These are phyloP conservation scores for Cantharis rustica DNA, from an alignment of 2,888 invertebrate genomes.

Conservation along the genomic window DNA sequence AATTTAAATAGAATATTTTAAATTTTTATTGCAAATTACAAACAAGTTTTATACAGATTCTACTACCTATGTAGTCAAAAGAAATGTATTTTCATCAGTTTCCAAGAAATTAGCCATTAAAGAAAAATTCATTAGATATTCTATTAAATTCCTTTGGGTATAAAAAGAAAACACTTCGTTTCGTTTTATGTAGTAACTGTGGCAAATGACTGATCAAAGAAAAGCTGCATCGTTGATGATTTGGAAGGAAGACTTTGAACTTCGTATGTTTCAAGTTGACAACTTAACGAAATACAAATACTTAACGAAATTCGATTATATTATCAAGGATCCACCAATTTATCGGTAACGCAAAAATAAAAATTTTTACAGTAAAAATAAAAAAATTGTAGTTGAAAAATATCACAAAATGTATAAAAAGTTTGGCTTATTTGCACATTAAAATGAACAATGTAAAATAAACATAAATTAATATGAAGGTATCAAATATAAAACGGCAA, in stretches of 20 bases:
- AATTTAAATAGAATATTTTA: background rate
- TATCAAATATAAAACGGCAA: background rate
- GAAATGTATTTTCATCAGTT: background rate
- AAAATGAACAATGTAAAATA: background rate
- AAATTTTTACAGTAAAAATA: background rate
- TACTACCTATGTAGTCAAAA: background rate
- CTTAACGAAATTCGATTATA: background rate
- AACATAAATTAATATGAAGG: background rate
- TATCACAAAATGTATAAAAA: background rate
- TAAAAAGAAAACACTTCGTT: constrained; percentile 12
- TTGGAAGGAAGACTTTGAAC: constrained; percentile 5
- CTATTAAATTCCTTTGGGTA: constrained; percentile 3
- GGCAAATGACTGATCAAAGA: constrained; percentile 12
- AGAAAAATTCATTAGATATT: constrained; percentile 19
- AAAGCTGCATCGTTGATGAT: background rate
- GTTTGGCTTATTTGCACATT: background rate
- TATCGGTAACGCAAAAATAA: background rate
- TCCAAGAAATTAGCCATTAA: constrained; percentile 8
- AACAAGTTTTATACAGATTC: background rate
- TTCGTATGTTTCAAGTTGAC: background rate
- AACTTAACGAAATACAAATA: background rate
- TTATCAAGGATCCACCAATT: background rate
- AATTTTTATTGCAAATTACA: background rate
- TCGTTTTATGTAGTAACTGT: constrained; percentile 4
- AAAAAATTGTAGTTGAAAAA: background rate